Evolutionary conservation across 2,888 invertebrate genomes (phyloP), one percentile per base, ranked within the genome.

Genomic region (Archips crataeganus): DNA sequence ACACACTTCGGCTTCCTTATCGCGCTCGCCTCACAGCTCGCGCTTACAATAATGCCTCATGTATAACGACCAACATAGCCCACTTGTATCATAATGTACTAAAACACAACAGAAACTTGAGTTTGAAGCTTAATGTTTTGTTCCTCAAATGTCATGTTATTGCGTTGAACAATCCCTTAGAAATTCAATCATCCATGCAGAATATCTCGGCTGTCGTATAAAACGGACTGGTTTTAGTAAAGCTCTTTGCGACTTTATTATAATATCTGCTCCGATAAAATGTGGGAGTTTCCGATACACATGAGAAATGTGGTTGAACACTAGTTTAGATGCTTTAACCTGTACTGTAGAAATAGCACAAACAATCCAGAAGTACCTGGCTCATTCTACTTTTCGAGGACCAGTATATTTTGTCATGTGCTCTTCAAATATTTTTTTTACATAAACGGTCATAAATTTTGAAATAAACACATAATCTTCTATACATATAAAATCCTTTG

Each of bases 111-210:
- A 3, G 11, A 15, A 51, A 11, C 57, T 32, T 57, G 32, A 9
- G 23, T 57, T 57, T 57, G 57, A 57, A 57, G 57, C 32, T 57
- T 57, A 23, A 32, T 32, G 57, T 57, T 57, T 32, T 57, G 32
- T 57, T 32, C 57, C 57, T 57, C 57, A 10, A 32, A 57, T 57
- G 11, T 57, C 57, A 10, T 57, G 57, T 57, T 32, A 57, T 57
- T 32, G 32, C 57, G 57, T 11, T 57, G 32, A 32, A 57, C 57
- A 57, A n/a, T 57, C 32, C 11, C 32, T 57, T 57, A 57, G 60
- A 60, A 62, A 62, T 62, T 62, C 61, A 62, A 42, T 42, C 39
- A 62, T 42, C 34, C 61, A 42, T 13, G 61, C 42, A n/a, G 42
- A 42, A 62, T 42, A 62, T 62, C 39, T 60, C 61, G 23, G 34